Evolutionary conservation across 2,888 invertebrate genomes (phyloP), one percentile per base, ranked within the genome.

Genomic region (Acanthosepion lycidas): DNA sequence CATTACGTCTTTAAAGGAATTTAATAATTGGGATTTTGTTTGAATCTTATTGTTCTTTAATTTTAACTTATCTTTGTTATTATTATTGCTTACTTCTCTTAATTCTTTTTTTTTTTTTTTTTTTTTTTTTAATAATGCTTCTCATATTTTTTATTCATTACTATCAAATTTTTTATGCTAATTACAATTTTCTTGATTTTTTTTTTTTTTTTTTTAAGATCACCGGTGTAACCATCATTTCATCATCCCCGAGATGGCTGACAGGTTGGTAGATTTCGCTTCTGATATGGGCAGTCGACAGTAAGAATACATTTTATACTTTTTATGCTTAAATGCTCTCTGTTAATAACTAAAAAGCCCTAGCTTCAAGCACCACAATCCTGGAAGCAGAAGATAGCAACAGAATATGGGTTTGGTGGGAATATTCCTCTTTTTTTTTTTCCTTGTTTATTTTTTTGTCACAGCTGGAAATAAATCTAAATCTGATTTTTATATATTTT

Each of bases 201-300:
- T 23, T 94, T 23, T 94, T 15, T 94, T 95, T 94, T 94, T 91
- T 91, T 91, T 95, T 96, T 28, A 95, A 97, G 98, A 99, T 97
- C 99, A 99, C 98, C 98, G 98, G 97, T 98, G 97, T 96, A 98
- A 98, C 1, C 98, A 98, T 92, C 99, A 99, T 98, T 98, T 99
- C 97, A 98, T 99, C 95, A 98, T 99, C 97, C 99, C 99, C 20
- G 98, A 98, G 96, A 98, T 98, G 96, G 97, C 97, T n/a, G 97
- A 97, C 95, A 96, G 96, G 95, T 96, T 94, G 94, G 95, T 93
- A 92, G 92, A 92, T 92, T 92, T 92, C 92, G 28, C 28, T 92
- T 92, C 92, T 92, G 92, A 28, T 92, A 92, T 49, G 92, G 92
- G 92, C 92, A 92, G 53, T 92, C 92, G 92, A 92, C 92, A 92